Evolutionary conservation across 2,797 vertebrate species (phyloP), one percentile per base, ranked within the genome.

Genomic region (Halcyon leucocephala): DNA sequence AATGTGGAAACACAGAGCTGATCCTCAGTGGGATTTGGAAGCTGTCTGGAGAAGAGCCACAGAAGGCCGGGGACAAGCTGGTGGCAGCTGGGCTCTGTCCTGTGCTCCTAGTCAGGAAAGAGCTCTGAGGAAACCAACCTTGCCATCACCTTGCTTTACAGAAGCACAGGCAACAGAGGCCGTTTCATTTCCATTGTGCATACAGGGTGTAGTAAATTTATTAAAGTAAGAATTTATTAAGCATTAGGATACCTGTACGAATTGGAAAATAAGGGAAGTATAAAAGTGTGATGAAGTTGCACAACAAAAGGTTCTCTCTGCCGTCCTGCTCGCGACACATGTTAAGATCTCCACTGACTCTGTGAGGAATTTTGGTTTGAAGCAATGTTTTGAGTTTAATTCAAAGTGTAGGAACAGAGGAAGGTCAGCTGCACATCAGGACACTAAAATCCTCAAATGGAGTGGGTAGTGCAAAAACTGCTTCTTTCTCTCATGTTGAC

Each of bases 51-150:
- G 39, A 58, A n/a, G n/a, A 66, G 76, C 21, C 31, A 9, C 25
- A 41, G 67, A 9, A 11, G 0, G 1, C 20, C 1, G 9, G 67
- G 66, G 33, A 39, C 12, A n/a, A 72, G 66, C 41, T 3, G 7
- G 13, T 2, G 1, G 16, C 2, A 1, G 26, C 42, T 0, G 11
- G 20, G 49, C 13, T 48, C 42, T 28, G 42, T 69, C 64, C 31
- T 29, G 33, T 58, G 35, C 80, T 97, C 2, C 2, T 64, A 25
- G 77, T 54, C 48, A 65, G 29, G 28, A 48, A 72, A 83, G 72
- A 82, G 67, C 54, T 57, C 42, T 46, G 5, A 2, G 29, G 39
- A 24, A 76, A 10, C 16, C 11, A 44, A 72, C 67, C 24, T 48
- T 82, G 57, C 65, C 14, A 10, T 31, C 0, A 3, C 55, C 8